Conservation (phyloP, 2,888 invertebrate genomes). For the Palloptera scutellata region DNA sequence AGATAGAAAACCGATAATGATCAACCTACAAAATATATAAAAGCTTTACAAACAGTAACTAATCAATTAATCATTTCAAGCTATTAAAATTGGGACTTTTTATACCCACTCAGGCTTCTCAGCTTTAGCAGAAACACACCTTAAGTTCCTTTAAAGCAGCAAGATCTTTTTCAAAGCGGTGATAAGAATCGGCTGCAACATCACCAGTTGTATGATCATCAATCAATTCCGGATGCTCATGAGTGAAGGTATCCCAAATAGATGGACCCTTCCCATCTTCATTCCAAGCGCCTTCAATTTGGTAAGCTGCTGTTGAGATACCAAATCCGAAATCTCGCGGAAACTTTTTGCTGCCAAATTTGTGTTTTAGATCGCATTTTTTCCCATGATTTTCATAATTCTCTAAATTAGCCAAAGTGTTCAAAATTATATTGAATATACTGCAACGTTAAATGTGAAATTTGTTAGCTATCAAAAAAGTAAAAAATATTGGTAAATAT, state of each 20-base stretch:
- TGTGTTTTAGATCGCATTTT: slow-evolving; percentile 33
- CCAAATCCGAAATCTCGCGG: slow-evolving; percentile 50
- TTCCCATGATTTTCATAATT: not conserved
- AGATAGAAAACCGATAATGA: slow-evolving; percentile 69
- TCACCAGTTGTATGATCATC: slow-evolving; percentile 67
- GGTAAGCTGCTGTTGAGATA: slow-evolving; percentile 53
- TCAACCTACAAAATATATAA: slow-evolving; percentile 47
- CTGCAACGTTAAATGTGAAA: too few relatives aligned
- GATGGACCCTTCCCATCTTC: slow-evolving; percentile 66
- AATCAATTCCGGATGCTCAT: slow-evolving; percentile 59
- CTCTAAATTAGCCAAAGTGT: too few relatives aligned
- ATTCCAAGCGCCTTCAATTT: slow-evolving; percentile 55
- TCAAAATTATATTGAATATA: too few relatives aligned
- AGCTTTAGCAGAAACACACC: too few relatives aligned
- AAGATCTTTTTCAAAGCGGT: slow-evolving; percentile 69
- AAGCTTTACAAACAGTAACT: too few relatives aligned
- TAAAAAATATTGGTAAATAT: too few relatives aligned
- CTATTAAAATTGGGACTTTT: not conserved
- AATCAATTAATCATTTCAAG: too few relatives aligned
- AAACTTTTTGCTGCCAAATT: slow-evolving; percentile 43
- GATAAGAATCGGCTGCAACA: slow-evolving; percentile 70
- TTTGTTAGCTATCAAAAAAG: too few relatives aligned
- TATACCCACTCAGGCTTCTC: too few relatives aligned
- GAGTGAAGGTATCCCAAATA: slow-evolving; percentile 66
- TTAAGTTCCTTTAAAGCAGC: slow-evolving; percentile 66